Percentiles rank a stretch among this genome's conserved stretches.
phyloP scores from a whole-genome alignment of 2,113 vertebrate species.

The Stegostoma tigrinum region DNA sequence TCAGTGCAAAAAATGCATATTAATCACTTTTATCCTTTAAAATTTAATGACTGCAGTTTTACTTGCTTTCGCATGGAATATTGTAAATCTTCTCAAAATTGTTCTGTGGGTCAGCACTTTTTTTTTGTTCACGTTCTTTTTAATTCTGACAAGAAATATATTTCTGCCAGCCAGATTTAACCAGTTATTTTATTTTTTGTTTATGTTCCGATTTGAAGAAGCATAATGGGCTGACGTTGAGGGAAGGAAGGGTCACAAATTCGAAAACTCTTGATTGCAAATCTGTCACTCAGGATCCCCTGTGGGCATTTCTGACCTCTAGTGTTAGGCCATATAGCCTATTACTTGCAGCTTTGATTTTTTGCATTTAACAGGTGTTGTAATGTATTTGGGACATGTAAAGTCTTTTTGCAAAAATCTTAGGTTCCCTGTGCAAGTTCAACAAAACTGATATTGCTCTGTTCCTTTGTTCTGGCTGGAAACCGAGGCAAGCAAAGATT shows the following conservation, averaged over 20 bases:
- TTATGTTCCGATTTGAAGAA: not conserved
- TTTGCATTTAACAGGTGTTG: not conserved
- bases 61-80: not conserved
- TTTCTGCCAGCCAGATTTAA: not conserved
- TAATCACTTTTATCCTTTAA: not conserved
- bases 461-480: not conserved
- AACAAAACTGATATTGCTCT: not conserved
- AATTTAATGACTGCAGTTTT: not conserved
- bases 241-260: not conserved
- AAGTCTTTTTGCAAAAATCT: not conserved
- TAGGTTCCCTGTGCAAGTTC: not conserved
- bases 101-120: not conserved
- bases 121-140: not conserved
- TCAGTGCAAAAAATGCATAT: not conserved
- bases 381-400: not conserved
- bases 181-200: not conserved
- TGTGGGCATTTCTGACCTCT: not conserved
- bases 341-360: not conserved
- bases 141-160: not conserved
- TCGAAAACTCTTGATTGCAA: not conserved
- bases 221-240: too few species aligned
- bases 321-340: not conserved
- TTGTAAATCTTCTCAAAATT: not conserved
- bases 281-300: not conserved
- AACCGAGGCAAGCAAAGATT: not conserved